Evolutionary conservation across 1,140 invertebrate species (phyloP), one percentile per base, ranked within the genome.

Genomic region (Panonychus citri): DNA sequence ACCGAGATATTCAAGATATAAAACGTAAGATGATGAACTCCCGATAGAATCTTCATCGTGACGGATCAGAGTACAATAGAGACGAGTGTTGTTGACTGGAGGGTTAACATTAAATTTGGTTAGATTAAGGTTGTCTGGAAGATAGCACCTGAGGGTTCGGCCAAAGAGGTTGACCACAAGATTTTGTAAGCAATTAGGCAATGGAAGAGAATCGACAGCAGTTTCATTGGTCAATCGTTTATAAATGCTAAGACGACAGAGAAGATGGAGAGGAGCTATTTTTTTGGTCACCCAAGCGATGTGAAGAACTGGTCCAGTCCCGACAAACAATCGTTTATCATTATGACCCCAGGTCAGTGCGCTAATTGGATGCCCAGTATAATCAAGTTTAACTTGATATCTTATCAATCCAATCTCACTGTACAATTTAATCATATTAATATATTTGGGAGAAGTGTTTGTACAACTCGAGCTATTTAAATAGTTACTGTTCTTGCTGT

Each of bases 341-440:
- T 93, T 91, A 72, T 97, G 91, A 30, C 89, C 93, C 90, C 90
- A 97, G 1, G 90, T 96, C 62, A 97, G 72, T 5, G 89, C 86
- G 37, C 85, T 86, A 39, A 95, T 82, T 5, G 81, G 79, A 62
- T 81, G 77, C 82, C 87, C 62, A 42, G 62, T 61, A 56, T 30
- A 59, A 13, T 56, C 28, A 4, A 60, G 26, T 34, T 40, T 24
- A 24, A 40, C 26, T 3, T 15, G 7, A 24, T 46, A 24, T 15
- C 40, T 30, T 26, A 53, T n/a, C 10, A 10, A 13, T 27, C 60
- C 60, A 53, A 57, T 19, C 24, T 55, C 28, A 3, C 7, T 34
- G 15, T 49, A 58, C 7, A 42, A 51, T 25, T 42, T 15, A 34
- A 55, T 55, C 3, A 7, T 13, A 46, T 55, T 55, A 12, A 55